Evolutionary conservation across 2,797 vertebrate species (phyloP), one percentile per base, ranked within the genome.

Genomic region (Rallus crepitans): DNA sequence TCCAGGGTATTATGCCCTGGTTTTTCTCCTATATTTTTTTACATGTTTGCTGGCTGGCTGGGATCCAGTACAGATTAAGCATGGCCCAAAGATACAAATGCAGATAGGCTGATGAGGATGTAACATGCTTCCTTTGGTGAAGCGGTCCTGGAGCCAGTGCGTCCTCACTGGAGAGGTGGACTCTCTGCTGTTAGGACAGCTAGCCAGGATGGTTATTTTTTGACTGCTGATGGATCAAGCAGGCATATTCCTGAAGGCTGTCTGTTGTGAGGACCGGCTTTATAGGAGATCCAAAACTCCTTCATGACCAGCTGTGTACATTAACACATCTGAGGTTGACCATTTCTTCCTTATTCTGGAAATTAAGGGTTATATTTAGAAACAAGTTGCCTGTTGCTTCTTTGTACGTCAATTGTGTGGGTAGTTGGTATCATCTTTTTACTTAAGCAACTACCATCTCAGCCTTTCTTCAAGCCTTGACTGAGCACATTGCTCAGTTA

Each of bases 271-370:
- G 37, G 35, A 31, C 7, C 1, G 82, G 55, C 6, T 70, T 68
- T 88, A 4, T 2, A 35, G 33, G 28, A 61, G 10, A 70, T 35
- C 19, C 28, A 20, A 56, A 90, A 65, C 59, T 66, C 20, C 9
- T 52, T 77, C 7, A 0, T 64, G 55, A 35, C 18, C 65, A 28
- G 30, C 14, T 84, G 20, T 84, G 20, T 71, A 7, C 16, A 4
- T 56, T 7, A 68, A 2, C n/a, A 27, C 3, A 3, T 68, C n/a
- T 0, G 0, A 13, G 6, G 35, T 66, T 72, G 65, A 72, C 1
- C 5, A 12, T 76, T 88, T 82, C 61, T 90, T 95, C 69, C 71
- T 86, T 69, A 47, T 71, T 94, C 59, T 72, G 66, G 50, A 87
- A 90, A 59, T 7, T 7, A 16, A 61, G 42, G 27, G 55, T 40